These are phyloP conservation scores for Drosophila biarmipes DNA, from an alignment of 1,140 invertebrate genomes.

Conservation along the genomic window DNA sequence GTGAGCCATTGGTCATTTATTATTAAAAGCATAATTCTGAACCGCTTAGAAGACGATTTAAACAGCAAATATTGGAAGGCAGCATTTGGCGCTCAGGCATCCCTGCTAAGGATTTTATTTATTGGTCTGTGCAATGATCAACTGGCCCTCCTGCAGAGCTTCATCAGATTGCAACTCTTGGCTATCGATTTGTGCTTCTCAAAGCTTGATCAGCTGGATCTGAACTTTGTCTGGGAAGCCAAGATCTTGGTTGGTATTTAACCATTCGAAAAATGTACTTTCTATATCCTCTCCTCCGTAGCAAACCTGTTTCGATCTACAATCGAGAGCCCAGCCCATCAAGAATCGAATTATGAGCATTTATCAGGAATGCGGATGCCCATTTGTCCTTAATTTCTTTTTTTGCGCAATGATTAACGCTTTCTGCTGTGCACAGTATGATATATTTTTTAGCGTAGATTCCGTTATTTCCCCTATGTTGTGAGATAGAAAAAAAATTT, in stretches of 20 bases:
- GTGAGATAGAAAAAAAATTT: background rate
- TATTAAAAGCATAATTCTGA: background rate
- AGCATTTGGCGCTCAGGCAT: background rate
- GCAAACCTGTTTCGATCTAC: background rate
- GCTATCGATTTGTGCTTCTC: background rate
- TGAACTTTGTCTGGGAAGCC: background rate
- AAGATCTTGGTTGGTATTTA: background rate
- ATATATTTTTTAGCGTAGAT: background rate
- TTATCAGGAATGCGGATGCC: background rate
- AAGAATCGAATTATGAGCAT: background rate
- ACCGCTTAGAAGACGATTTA: background rate
- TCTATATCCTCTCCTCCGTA: background rate
- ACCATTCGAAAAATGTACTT: background rate
- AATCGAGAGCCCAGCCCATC: background rate
- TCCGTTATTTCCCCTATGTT: background rate
- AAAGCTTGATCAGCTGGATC: background rate
- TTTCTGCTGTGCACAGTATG: background rate
- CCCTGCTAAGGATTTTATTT: background rate
- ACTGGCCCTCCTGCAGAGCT: background rate
- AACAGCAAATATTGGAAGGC: background rate
- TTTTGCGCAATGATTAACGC: background rate
- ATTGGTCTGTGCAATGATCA: background rate
- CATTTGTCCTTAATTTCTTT: background rate
- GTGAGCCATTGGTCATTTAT: background rate
- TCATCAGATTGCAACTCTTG: background rate